Percentiles rank a stretch among this genome's conserved stretches.
These are phyloP conservation scores for Eupsittula cactorum DNA, from an alignment of 2,113 vertebrate genomes.

Conservation along the genomic window DNA sequence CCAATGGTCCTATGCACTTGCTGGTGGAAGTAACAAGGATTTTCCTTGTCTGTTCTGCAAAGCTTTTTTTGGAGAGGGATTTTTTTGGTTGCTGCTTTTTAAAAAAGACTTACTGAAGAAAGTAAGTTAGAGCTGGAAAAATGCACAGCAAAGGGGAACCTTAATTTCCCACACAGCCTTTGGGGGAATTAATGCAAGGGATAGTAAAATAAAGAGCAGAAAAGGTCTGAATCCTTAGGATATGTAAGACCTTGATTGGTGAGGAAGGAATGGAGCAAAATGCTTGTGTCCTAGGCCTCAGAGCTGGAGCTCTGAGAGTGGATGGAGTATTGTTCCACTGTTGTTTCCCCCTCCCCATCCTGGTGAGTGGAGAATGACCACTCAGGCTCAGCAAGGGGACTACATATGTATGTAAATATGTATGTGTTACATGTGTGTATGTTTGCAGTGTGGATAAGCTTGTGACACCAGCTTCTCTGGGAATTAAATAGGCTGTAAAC, in stretches of 20 bases:
- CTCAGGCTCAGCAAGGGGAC: background rate
- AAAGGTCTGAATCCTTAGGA: background rate
- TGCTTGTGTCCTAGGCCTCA: accelerated
- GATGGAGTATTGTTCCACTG: background rate
- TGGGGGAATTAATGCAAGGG: background rate
- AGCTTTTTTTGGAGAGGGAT: background rate
- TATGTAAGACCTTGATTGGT: background rate
- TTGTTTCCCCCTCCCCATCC: background rate
- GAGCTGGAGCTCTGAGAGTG: background rate
- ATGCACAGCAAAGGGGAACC: background rate
- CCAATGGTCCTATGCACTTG: background rate
- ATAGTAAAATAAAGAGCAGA: background rate
- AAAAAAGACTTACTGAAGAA: background rate
- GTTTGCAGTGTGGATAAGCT: background rate
- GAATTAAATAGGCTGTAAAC: background rate
- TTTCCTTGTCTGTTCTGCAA: background rate
- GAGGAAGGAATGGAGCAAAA: background rate
- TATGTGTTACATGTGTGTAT: background rate
- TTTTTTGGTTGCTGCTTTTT: background rate
- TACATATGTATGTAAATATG: accelerated
- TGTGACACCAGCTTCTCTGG: background rate
- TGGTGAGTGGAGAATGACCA: background rate
- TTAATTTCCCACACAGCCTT: background rate
- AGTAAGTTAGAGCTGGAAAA: background rate
- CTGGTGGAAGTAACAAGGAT: background rate